These are phyloP conservation scores for Drosophila sp. DNA, from an alignment of 1,140 invertebrate genomes.

Conservation along the genomic window DNA sequence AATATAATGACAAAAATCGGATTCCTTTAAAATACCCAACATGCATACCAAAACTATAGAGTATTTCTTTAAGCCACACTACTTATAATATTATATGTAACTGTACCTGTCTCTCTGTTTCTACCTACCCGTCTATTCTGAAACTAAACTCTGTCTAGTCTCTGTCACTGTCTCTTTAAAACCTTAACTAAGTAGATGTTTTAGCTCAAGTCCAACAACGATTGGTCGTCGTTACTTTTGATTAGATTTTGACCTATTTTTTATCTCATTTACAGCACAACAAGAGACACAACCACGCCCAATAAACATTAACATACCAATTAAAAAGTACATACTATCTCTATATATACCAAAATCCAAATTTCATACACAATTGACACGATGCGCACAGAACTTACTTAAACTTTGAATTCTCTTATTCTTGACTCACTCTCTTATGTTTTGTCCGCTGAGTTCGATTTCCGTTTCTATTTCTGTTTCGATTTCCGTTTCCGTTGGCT, in stretches of 20 bases:
- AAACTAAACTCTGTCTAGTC: slow-evolving; percentile 20
- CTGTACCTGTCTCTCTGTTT: slow-evolving; percentile 21
- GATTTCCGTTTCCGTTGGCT: slow-evolving; percentile 42
- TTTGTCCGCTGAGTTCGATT: slow-evolving; percentile 29
- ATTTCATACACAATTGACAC: slow-evolving; percentile 28
- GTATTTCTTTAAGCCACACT: slow-evolving; percentile 30
- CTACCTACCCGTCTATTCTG: slow-evolving; percentile 29
- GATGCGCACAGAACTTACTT: slow-evolving; percentile 29
- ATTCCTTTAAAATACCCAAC: slow-evolving; percentile 72
- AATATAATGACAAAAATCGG: slow-evolving; percentile 72
- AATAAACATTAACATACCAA: slow-evolving; percentile 19
- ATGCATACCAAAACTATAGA: slow-evolving; percentile 63
- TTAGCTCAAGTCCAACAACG: slow-evolving; percentile 48
- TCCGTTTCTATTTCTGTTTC: slow-evolving; percentile 15
- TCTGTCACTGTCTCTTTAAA: slow-evolving; percentile 13
- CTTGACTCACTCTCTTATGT: slow-evolving; percentile 26
- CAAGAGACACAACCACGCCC: slow-evolving; percentile 56
- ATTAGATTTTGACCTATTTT: slow-evolving; percentile 44
- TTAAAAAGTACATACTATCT: neutral
- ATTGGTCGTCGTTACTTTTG: slow-evolving; percentile 33
- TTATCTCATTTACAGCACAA: slow-evolving; percentile 70
- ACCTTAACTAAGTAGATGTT: slow-evolving; percentile 51
- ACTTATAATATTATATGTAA: slow-evolving; percentile 2
- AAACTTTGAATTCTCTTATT: slow-evolving; percentile 28
- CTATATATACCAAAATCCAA: slow-evolving; percentile 28